Evolutionary conservation across 1,140 invertebrate genomes (phyloP).

Genomic region (Cherax destructor): DNA sequence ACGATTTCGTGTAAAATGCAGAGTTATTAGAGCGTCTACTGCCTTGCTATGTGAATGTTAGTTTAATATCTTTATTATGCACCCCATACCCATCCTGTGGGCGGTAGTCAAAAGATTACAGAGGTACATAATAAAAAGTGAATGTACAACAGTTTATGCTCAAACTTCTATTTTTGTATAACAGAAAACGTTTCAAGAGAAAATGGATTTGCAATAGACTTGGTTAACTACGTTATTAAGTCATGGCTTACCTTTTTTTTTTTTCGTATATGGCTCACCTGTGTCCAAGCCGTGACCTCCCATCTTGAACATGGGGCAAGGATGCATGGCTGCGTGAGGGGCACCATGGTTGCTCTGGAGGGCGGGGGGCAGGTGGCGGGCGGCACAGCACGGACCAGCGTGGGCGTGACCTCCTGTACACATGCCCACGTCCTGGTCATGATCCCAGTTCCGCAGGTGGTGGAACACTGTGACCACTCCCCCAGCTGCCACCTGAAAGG

Average conservation of each 20-base stretch:
- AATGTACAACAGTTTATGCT: neutral
- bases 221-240: conserved; percentile 4
- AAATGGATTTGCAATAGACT: neutral
- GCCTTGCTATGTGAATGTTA: too few species aligned
- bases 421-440: conserved; percentile 63
- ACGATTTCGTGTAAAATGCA: too few species aligned
- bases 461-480: conserved; percentile 65
- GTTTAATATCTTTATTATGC: too few species aligned
- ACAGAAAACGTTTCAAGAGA: neutral
- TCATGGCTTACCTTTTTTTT: too few species aligned
- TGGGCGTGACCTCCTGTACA: conserved; percentile 53
- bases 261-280: neutral
- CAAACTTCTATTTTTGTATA: neutral
- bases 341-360: conserved; percentile 3
- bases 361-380: conserved; percentile 52
- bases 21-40: too few species aligned
- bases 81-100: too few species aligned
- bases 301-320: conserved; percentile 56
- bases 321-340: conserved; percentile 54
- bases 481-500: conserved; percentile 57
- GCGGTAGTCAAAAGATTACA: too few species aligned
- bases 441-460: conserved; percentile 53
- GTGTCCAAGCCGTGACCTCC: conserved; percentile 55
- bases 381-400: conserved; percentile 48
- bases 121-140: too few species aligned